phyloP scores from a whole-genome alignment of 2,888 invertebrate species.

The Xylophagus ater region DNA sequence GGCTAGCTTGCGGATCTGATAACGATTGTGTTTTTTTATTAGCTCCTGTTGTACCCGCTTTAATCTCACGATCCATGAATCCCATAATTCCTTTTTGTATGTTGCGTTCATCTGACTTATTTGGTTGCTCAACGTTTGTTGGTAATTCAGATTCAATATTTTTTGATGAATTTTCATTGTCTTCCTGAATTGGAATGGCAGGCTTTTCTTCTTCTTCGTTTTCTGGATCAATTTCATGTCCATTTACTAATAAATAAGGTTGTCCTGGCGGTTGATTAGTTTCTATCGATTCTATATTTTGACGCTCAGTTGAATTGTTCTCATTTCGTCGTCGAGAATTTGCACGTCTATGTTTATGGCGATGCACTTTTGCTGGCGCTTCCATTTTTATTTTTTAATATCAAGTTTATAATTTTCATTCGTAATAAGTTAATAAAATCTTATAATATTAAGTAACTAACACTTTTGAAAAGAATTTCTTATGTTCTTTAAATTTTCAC shows the following conservation, averaged over 20 bases:
- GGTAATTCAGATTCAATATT: too few relatives aligned
- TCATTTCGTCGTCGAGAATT: conserved; percentile 32
- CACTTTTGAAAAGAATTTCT: background rate
- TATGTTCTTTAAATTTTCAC: conserved; percentile 2
- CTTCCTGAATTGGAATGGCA: too few relatives aligned
- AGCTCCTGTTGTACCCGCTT: conserved; percentile 23
- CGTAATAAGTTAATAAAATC: conserved; percentile 6
- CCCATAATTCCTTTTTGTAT: conserved; percentile 38
- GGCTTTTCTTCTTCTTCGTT: too few relatives aligned
- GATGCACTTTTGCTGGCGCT: conserved; percentile 37
- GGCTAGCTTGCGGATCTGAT: conserved; percentile 39
- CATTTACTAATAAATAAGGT: conserved; percentile 15
- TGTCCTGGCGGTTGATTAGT: conserved; percentile 10
- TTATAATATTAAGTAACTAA: background rate
- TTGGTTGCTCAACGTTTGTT: too few relatives aligned
- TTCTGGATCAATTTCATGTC: too few relatives aligned
- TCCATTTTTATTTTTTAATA: conserved; percentile 34
- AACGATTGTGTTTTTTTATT: conserved; percentile 33
- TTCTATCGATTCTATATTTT: background rate
- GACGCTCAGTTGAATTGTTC: conserved; percentile 23
- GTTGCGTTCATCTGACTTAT: conserved; percentile 14
- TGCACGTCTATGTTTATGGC: conserved; percentile 35
- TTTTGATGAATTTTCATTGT: too few relatives aligned
- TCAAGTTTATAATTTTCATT: conserved; percentile 4
- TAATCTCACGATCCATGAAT: conserved; percentile 38